Conservation (phyloP, 2,113 vertebrate species). For the Rhinopomastus cyanomelas region DNA sequence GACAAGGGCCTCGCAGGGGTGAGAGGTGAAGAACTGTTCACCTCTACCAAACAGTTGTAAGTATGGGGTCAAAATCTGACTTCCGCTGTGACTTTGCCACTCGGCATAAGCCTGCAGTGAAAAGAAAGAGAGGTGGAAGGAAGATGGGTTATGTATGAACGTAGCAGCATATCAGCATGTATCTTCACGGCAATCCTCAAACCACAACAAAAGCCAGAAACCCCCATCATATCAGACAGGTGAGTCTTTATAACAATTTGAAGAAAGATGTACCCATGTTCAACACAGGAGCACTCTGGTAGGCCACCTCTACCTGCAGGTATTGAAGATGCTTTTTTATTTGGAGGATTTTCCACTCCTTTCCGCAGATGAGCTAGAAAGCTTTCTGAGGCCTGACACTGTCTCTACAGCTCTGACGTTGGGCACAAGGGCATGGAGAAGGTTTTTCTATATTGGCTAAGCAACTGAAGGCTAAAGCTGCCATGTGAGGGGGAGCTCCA, state of each 20-base stretch:
- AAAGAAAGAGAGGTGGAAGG: not conserved
- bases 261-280: not conserved
- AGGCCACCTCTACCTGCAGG: not conserved
- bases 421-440: not conserved
- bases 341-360: not conserved
- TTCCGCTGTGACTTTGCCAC: not conserved
- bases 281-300: not conserved
- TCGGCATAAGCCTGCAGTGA: not conserved
- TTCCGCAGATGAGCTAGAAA: not conserved
- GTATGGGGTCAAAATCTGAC: rapidly evolving
- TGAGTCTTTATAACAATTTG: rapidly evolving
- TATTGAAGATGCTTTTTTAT: not conserved
- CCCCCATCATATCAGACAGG: not conserved
- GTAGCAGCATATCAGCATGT: rapidly evolving
- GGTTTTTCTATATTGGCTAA: not conserved
- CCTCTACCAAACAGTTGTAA: not conserved
- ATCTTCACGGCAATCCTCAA: not conserved
- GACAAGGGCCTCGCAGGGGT: not conserved
- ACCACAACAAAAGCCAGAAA: not conserved
- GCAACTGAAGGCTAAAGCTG: not conserved
- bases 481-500: not conserved
- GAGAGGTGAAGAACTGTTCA: not conserved
- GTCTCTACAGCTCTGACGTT: not conserved
- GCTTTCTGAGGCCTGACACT: not conserved
- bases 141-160: not conserved